A percentile compares a stretch with the other conserved stretches of the same genome.
phyloP scores from a whole-genome alignment of 2,113 vertebrate genomes.

The Monopterus albus region DNA sequence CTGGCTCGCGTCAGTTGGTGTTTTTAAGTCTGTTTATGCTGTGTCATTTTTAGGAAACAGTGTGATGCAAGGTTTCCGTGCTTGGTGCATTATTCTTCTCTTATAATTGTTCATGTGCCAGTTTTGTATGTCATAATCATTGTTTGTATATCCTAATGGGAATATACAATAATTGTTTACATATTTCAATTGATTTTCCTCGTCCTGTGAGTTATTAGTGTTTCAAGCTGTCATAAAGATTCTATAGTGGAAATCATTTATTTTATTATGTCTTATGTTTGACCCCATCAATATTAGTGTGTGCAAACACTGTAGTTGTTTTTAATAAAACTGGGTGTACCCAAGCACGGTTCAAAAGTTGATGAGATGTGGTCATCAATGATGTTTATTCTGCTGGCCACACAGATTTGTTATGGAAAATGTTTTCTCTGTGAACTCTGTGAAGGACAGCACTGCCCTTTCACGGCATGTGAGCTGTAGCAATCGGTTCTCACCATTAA shows the following conservation, averaged over 20 bases:
- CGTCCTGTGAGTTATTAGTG: constrained; percentile 21
- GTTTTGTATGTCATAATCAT: constrained; percentile 22
- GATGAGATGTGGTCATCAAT: constrained; percentile 12
- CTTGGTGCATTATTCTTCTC: constrained; percentile 28
- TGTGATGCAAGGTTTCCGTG: constrained; percentile 45
- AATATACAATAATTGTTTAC: constrained; percentile 20
- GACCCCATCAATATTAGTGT: not conserved
- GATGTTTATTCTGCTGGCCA: constrained; percentile 31
- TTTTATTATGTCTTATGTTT: constrained; percentile 24
- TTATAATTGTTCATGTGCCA: constrained; percentile 2
- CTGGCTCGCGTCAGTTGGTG: constrained; percentile 42
- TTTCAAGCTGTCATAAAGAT: constrained; percentile 10
- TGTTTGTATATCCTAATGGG: constrained; percentile 29
- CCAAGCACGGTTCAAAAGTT: constrained; percentile 1
- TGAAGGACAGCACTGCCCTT: constrained; percentile 56
- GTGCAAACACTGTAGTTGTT: constrained; percentile 21
- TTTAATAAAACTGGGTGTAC: constrained; percentile 56
- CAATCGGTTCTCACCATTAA: constrained; percentile 58
- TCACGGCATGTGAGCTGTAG: constrained; percentile 38
- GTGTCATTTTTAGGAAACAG: constrained; percentile 56
- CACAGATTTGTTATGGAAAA: constrained; percentile 41
- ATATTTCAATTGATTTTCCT: constrained; percentile 26
- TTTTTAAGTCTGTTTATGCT: constrained; percentile 61
- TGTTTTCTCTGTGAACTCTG: constrained; percentile 39
- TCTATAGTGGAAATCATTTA: not conserved